phyloP scores from a whole-genome alignment of 2,888 invertebrate genomes.

The Synergus japonicus region DNA sequence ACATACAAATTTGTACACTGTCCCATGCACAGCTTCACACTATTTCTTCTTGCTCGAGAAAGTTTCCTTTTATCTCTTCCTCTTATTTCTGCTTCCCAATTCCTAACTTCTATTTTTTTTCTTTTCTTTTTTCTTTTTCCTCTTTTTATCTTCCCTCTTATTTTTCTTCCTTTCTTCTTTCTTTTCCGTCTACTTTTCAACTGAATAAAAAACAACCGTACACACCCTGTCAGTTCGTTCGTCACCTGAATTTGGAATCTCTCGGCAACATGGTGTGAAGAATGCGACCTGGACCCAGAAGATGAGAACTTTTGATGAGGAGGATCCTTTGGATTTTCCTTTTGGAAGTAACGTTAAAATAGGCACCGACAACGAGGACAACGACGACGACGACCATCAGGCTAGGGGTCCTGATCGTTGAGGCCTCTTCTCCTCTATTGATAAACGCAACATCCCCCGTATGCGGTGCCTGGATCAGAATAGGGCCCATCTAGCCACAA shows the following conservation, averaged over 20 bases:
- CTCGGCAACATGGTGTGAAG: conserved; percentile 14
- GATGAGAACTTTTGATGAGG: not conserved
- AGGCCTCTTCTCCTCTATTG: conserved; percentile 15
- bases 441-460: conserved; percentile 40
- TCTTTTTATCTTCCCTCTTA: conserved; percentile 14
- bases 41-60: not conserved
- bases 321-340: conserved; percentile 42
- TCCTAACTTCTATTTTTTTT: not conserved
- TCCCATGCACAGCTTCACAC: not conserved
- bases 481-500: conserved; percentile 68
- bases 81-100: not conserved
- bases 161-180: conserved; percentile 5
- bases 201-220: not conserved
- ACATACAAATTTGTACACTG: conserved; percentile 21
- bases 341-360: conserved; percentile 42
- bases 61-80: not conserved
- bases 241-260: conserved; percentile 54
- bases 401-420: conserved; percentile 30
- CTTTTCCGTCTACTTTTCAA: not conserved
- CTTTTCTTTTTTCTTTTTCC: conserved; percentile 11
- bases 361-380: conserved; percentile 42
- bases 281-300: conserved; percentile 5
- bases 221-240: conserved; percentile 42
- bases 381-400: conserved; percentile 45
- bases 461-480: conserved; percentile 37